phyloP scores from a whole-genome alignment of 1,140 invertebrate species.

The Oreohelix idahoensis region DNA sequence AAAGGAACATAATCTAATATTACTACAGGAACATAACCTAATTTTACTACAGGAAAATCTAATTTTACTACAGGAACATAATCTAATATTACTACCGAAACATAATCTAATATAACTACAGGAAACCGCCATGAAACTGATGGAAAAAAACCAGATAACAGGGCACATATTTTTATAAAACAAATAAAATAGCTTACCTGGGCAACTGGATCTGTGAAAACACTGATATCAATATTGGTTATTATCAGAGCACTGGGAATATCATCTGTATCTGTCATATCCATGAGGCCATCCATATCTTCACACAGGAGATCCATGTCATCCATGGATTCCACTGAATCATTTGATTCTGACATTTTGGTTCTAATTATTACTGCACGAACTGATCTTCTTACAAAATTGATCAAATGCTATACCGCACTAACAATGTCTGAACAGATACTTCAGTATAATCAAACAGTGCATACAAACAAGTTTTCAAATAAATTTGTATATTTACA shows the following conservation, averaged over 20 bases:
- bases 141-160: neutral
- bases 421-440: no score
- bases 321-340: conserved; percentile 28
- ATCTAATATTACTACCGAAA: no score
- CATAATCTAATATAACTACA: no score
- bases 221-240: conserved; percentile 1
- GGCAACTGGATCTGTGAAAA: conserved; percentile 18
- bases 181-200: conserved; percentile 20
- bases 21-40: no score
- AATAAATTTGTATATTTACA: no score
- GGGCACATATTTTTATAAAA: neutral
- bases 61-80: no score
- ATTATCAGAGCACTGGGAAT: conserved; percentile 22
- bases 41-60: no score
- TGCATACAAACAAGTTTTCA: no score
- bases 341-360: conserved; percentile 18
- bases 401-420: no score
- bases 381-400: neutral
- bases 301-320: conserved; percentile 30
- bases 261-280: conserved; percentile 33
- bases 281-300: conserved; percentile 28
- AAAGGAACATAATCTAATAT: no score
- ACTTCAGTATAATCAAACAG: no score
- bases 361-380: neutral
- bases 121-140: neutral